phyloP scores from a whole-genome alignment of 2,888 invertebrate genomes.

The Drosophila kambysellisi region DNA sequence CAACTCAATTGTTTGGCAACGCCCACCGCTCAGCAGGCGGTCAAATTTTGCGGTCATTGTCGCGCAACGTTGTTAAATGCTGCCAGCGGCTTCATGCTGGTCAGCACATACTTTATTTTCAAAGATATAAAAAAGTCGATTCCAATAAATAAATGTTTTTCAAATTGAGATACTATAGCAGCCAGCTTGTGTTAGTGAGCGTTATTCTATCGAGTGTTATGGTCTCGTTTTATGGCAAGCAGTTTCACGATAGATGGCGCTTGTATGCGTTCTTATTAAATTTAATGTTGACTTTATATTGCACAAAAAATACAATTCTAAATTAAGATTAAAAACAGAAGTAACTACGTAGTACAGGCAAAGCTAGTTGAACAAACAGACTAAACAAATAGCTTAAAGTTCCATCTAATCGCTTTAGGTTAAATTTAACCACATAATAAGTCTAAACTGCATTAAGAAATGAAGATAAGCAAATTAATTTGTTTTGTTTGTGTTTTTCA shows the following conservation, averaged over 20 bases:
- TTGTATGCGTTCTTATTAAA: not conserved
- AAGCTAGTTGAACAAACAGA: not conserved
- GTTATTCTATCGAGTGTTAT: not conserved
- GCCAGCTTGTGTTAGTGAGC: slow-evolving; percentile 12
- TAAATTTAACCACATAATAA: not conserved
- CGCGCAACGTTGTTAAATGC: slow-evolving; percentile 51
- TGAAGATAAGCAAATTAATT: not conserved
- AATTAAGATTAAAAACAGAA: not conserved
- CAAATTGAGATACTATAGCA: slow-evolving; percentile 6
- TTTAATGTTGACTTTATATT: not conserved
- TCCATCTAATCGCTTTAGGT: not conserved
- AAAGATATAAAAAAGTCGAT: not conserved
- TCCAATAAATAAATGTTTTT: not conserved
- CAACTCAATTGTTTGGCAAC: slow-evolving; percentile 76
- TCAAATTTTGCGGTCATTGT: slow-evolving; percentile 65
- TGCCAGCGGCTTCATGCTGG: slow-evolving; percentile 34
- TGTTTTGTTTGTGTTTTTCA: not conserved
- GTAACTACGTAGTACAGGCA: not conserved
- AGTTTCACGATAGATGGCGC: not conserved
- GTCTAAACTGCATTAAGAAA: not conserved
- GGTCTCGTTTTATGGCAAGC: not conserved
- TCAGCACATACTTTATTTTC: slow-evolving; percentile 15
- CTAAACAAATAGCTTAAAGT: not conserved
- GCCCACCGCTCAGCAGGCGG: slow-evolving; percentile 71
- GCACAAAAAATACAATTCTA: not conserved